phyloP scores from a whole-genome alignment of 2,888 invertebrate species.

The Drosophila paracracens region DNA sequence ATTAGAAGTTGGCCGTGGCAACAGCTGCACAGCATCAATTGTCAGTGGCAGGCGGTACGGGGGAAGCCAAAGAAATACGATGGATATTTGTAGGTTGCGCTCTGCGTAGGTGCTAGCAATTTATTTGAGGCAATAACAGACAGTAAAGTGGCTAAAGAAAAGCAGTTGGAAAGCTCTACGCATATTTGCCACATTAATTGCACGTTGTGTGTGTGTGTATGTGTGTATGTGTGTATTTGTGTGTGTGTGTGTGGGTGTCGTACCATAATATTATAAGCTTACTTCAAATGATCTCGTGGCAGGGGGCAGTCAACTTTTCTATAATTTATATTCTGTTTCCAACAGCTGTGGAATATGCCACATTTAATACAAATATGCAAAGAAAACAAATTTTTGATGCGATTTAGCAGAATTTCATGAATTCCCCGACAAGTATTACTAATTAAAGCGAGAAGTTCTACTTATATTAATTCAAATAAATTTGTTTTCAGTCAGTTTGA shows the following conservation, averaged over 20 bases:
- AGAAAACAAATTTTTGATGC: constrained; percentile 4
- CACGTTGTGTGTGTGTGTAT: constrained; percentile 19
- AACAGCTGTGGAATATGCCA: not conserved
- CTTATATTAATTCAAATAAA: not conserved
- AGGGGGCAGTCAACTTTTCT: constrained; percentile 8
- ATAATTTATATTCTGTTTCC: constrained; percentile 25
- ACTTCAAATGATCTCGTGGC: constrained; percentile 21
- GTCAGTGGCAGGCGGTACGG: constrained; percentile 5
- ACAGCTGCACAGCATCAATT: constrained; percentile 75
- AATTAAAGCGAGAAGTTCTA: not conserved
- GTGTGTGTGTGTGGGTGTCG: constrained; percentile 3
- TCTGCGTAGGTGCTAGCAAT: constrained; percentile 43
- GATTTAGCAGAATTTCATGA: not conserved
- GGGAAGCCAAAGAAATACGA: not conserved
- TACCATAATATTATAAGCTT: constrained; percentile 25
- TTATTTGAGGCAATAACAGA: constrained; percentile 74
- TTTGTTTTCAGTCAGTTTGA: not conserved
- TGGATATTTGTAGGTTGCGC: constrained; percentile 4
- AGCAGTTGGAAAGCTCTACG: constrained; percentile 60
- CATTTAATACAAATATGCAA: not conserved
- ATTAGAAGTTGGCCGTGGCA: constrained; percentile 74
- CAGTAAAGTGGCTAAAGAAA: constrained; percentile 65
- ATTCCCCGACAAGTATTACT: not conserved
- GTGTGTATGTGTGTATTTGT: not conserved
- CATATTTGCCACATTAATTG: constrained; percentile 69